These are phyloP conservation scores for Mechanitis mazaeus DNA, from an alignment of 2,888 invertebrate genomes.

Conservation along the genomic window DNA sequence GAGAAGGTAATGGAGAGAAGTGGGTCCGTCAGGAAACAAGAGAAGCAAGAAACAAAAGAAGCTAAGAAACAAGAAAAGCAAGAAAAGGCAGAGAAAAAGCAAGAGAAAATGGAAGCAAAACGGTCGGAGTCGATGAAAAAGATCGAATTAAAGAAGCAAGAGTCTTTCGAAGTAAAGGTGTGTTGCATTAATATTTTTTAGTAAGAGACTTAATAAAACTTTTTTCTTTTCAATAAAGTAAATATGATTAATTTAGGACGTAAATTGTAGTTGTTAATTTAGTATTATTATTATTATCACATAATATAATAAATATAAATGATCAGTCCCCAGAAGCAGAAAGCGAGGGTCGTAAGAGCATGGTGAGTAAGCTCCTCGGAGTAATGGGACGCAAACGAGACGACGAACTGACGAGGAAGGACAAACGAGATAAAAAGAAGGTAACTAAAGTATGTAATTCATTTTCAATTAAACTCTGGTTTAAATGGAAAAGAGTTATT, in stretches of 20 bases:
- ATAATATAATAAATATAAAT: background rate
- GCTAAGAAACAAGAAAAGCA: conserved; percentile 55
- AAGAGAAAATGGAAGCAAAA: conserved; percentile 50
- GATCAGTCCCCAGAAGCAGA: conserved; percentile 53
- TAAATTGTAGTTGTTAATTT: too few species aligned
- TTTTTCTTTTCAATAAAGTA: too few species aligned
- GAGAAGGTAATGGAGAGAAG: conserved; percentile 46
- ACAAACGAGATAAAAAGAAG: conserved; percentile 62
- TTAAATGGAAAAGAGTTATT: too few species aligned
- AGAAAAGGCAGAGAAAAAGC: conserved; percentile 49
- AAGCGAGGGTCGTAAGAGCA: conserved; percentile 50
- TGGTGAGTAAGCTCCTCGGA: conserved; percentile 70
- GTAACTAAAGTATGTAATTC: conserved; percentile 31
- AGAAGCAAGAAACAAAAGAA: conserved; percentile 34
- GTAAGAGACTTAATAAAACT: background rate
- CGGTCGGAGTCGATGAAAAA: conserved; percentile 57
- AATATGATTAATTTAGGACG: too few species aligned
- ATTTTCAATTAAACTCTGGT: too few species aligned
- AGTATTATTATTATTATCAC: too few species aligned
- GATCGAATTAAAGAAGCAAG: conserved; percentile 58
- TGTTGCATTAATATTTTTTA: background rate
- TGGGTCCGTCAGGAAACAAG: conserved; percentile 52
- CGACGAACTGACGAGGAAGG: conserved; percentile 54
- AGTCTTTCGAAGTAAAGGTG: conserved; percentile 65
- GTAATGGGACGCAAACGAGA: conserved; percentile 66